A percentile compares a stretch with the other conserved stretches of the same genome.
These are phyloP conservation scores for Ia io DNA, from an alignment of 2,113 vertebrate species.

Conservation along the genomic window DNA sequence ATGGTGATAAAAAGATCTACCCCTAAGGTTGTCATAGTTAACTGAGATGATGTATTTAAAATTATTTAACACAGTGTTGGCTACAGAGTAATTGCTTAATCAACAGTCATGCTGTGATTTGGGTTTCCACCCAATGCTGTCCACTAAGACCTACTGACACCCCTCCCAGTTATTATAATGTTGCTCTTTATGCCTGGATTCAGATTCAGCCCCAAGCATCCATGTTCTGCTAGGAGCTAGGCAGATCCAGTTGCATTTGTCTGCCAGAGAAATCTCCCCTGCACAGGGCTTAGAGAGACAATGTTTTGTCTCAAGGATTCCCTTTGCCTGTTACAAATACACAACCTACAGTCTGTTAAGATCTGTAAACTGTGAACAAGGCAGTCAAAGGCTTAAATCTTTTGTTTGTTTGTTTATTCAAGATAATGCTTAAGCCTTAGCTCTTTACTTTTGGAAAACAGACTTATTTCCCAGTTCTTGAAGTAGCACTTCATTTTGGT, in stretches of 20 bases:
- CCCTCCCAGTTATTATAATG: not conserved
- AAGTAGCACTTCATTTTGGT: not conserved
- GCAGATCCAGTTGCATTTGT: not conserved
- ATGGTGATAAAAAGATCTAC: not conserved
- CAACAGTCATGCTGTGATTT: slow-evolving; percentile 13
- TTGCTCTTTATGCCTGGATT: not conserved
- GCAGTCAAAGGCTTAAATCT: not conserved
- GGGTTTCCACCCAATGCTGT: not conserved
- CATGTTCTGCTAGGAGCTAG: not conserved
- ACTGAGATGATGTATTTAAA: slow-evolving; percentile 48
- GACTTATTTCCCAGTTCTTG: not conserved
- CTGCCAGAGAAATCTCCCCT: not conserved
- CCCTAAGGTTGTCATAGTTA: slow-evolving; percentile 27
- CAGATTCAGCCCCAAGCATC: not conserved
- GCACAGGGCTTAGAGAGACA: not conserved
- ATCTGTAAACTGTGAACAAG: not conserved
- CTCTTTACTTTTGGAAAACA: not conserved
- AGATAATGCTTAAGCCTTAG: not conserved
- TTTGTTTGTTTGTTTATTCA: not conserved
- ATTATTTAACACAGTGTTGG: slow-evolving; percentile 23
- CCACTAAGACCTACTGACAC: not conserved
- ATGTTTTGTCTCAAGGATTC: not conserved
- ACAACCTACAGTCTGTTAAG: not conserved
- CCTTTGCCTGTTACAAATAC: not conserved
- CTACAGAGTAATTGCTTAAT: slow-evolving; percentile 28